phyloP scores from a whole-genome alignment of 2,797 vertebrate genomes.

The Pampus argenteus region DNA sequence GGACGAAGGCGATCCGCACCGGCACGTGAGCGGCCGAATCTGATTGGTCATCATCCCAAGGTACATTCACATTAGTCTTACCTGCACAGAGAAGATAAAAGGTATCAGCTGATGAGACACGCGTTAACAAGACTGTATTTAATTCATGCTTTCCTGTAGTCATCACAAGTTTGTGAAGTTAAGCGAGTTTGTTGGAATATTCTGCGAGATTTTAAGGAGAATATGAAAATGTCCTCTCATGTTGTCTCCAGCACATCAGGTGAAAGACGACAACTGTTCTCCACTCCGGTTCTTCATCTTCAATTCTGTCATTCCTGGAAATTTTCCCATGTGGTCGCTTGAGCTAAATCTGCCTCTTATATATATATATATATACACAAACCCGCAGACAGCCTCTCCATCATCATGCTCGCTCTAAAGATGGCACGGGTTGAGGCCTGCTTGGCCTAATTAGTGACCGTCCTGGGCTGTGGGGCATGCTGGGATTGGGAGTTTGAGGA shows the following conservation, averaged over 20 bases:
- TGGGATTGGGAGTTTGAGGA: slow-evolving; percentile 45
- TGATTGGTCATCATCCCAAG: slow-evolving; percentile 91
- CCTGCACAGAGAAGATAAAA: slow-evolving; percentile 78
- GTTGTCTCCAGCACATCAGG: background rate
- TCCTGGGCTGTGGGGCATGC: slow-evolving; percentile 34
- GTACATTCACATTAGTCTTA: slow-evolving; percentile 91
- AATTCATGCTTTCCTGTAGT: background rate
- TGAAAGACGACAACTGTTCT: background rate
- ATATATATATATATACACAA: slow-evolving; percentile 21
- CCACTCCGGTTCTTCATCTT: background rate
- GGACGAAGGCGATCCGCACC: slow-evolving; percentile 91
- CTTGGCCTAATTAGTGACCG: slow-evolving; percentile 61
- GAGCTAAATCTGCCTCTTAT: slow-evolving; percentile 39
- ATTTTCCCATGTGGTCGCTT: background rate
- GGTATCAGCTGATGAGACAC: background rate
- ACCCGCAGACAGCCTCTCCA: slow-evolving; percentile 23
- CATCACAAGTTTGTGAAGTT: too few species aligned
- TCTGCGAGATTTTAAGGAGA: too few species aligned
- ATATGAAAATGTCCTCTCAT: too few species aligned
- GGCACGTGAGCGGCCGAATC: slow-evolving; percentile 83
- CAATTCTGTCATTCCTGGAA: slow-evolving; percentile 17
- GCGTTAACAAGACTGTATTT: background rate
- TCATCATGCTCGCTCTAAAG: slow-evolving; percentile 37
- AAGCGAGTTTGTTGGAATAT: too few species aligned
- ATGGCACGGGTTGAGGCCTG: slow-evolving; percentile 40